Conservation (phyloP, 2,113 vertebrate species). For the Hippopotamus amphibius region DNA sequence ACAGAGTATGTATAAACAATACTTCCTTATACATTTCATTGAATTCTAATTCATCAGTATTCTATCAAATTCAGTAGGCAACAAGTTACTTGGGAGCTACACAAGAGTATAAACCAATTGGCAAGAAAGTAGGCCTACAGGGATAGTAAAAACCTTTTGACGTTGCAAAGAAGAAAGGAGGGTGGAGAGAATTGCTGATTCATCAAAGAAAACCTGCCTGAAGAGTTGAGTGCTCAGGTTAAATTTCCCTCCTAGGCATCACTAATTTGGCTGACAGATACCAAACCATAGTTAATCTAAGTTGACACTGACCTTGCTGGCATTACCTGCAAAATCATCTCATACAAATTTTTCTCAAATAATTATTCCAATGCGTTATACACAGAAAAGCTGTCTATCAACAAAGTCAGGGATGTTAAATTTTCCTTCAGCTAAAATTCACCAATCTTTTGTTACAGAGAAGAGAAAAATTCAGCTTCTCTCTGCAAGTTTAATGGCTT, state of each 20-base stretch:
- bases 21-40: background rate
- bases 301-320: slow-evolving; percentile 80
- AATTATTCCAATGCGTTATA: slow-evolving; percentile 64
- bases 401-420: background rate
- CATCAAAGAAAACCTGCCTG: slow-evolving; percentile 64
- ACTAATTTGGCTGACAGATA: slow-evolving; percentile 82
- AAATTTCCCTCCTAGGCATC: slow-evolving; percentile 56
- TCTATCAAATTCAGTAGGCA: background rate
- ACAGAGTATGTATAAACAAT: background rate
- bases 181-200: slow-evolving; percentile 71
- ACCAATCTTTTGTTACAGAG: background rate
- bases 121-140: background rate
- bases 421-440: slow-evolving; percentile 32
- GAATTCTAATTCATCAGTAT: background rate
- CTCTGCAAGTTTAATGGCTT: background rate
- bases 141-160: slow-evolving; percentile 49
- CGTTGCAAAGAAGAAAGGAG: slow-evolving; percentile 15
- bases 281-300: slow-evolving; percentile 81
- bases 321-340: slow-evolving; percentile 63
- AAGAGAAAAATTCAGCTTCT: background rate
- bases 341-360: slow-evolving; percentile 73
- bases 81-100: slow-evolving; percentile 32
- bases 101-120: slow-evolving; percentile 22
- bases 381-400: slow-evolving; percentile 36
- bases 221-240: slow-evolving; percentile 66